Evolutionary conservation across 2,113 vertebrate species (phyloP).

Genomic region (Bubo blakistoni): DNA sequence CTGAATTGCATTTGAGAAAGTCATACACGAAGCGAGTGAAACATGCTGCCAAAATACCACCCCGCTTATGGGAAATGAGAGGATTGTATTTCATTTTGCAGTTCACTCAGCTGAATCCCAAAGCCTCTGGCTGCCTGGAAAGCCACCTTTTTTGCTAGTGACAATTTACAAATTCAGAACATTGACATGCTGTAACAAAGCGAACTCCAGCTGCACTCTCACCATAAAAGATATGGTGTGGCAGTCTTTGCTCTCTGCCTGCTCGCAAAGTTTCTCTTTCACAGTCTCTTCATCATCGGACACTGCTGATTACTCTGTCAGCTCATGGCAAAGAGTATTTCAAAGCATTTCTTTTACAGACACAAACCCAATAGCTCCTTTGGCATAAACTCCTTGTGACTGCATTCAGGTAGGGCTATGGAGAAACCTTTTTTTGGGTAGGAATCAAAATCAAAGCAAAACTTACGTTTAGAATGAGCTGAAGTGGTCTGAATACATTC

Average conservation of each 20-base stretch:
- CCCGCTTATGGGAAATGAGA: background rate
- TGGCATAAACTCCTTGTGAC: background rate
- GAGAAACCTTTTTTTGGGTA: background rate
- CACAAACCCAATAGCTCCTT: background rate
- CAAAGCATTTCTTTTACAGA: background rate
- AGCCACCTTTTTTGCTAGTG: background rate
- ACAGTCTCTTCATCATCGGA: background rate
- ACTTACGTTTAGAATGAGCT: background rate
- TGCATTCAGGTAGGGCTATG: background rate
- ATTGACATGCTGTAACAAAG: background rate
- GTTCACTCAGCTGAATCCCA: background rate
- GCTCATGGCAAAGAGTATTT: background rate
- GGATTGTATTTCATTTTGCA: slow-evolving; percentile 1
- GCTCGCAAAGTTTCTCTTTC: background rate
- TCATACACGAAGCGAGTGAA: background rate
- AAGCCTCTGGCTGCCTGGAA: background rate
- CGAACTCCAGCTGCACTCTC: background rate
- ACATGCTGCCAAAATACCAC: background rate
- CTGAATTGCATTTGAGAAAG: background rate
- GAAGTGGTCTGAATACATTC: background rate
- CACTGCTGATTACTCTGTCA: background rate
- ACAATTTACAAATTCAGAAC: background rate
- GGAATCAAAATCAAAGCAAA: background rate
- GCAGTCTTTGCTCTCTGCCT: background rate
- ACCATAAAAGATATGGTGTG: rapidly evolving